phyloP scores from a whole-genome alignment of 2,888 invertebrate genomes.

The Thalpophila matura region DNA sequence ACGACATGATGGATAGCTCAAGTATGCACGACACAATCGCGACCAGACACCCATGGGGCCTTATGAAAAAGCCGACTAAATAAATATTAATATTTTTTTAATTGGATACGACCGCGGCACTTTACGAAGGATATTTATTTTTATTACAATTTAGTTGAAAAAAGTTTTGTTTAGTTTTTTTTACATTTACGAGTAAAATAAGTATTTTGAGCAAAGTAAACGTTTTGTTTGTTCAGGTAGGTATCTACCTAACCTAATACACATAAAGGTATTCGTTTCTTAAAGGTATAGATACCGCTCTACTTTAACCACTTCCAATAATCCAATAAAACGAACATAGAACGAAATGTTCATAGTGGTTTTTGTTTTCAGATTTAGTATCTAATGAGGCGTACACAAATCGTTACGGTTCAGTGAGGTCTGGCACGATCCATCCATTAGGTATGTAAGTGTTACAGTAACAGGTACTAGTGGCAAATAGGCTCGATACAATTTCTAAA shows the following conservation, averaged over 20 bases:
- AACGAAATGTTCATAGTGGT: constrained; percentile 38
- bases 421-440: constrained; percentile 53
- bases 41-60: constrained; percentile 68
- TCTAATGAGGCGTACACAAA: constrained; percentile 56
- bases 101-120: constrained; percentile 33
- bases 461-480: constrained; percentile 26
- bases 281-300: constrained; percentile 21
- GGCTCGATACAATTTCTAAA: constrained; percentile 14
- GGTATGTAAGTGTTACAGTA: constrained; percentile 33
- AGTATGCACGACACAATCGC: constrained; percentile 73
- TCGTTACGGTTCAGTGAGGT: constrained; percentile 54
- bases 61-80: constrained; percentile 56
- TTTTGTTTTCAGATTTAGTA: constrained; percentile 52
- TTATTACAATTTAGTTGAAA: constrained; percentile 2
- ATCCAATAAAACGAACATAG: constrained; percentile 39
- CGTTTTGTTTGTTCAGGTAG: background rate
- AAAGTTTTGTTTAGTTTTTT: background rate
- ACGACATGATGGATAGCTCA: constrained; percentile 83
- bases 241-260: constrained; percentile 20
- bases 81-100: constrained; percentile 58
- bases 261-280: constrained; percentile 34
- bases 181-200: background rate
- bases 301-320: constrained; percentile 33
- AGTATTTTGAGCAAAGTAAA: constrained; percentile 1
- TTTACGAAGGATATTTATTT: constrained; percentile 23